phyloP scores from a whole-genome alignment of 1,140 invertebrate genomes.

The Drosophila hydei region DNA sequence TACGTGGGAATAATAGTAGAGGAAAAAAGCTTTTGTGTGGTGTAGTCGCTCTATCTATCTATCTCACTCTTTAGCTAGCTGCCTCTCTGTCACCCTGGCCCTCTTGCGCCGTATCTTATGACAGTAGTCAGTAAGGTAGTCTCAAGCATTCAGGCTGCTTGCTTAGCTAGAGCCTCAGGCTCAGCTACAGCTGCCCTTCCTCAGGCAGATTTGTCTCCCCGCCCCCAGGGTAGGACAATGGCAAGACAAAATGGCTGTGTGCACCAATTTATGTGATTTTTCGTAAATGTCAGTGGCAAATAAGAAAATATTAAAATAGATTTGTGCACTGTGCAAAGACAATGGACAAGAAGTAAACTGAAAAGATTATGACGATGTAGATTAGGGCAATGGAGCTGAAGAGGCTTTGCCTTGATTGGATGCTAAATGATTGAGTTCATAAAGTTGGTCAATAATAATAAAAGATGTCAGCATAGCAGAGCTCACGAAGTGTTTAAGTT shows the following conservation, averaged over 20 bases:
- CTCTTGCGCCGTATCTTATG: conserved; percentile 1
- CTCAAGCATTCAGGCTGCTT: neutral
- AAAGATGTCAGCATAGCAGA: neutral
- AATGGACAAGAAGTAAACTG: conserved; percentile 58
- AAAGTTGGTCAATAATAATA: conserved; percentile 9
- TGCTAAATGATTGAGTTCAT: conserved; percentile 24
- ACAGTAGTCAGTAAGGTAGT: conserved; percentile 15
- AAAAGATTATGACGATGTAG: conserved; percentile 26
- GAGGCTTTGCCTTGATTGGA: conserved; percentile 29
- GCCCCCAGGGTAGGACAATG: conserved; percentile 16
- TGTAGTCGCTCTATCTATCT: conserved; percentile 25
- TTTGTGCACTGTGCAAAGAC: conserved; percentile 75
- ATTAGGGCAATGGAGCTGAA: conserved; percentile 33
- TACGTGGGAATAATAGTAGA: conserved; percentile 78
- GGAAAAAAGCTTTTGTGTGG: conserved; percentile 65
- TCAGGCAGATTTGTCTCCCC: neutral
- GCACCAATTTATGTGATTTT: conserved; percentile 80
- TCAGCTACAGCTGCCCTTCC: neutral
- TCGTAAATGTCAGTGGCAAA: conserved; percentile 81
- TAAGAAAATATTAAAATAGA: conserved; percentile 83
- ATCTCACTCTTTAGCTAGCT: neutral
- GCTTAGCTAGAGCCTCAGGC: neutral
- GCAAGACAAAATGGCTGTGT: conserved; percentile 70
- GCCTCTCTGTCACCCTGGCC: neutral
- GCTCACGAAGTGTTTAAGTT: neutral